A percentile compares a stretch with the other conserved stretches of the same genome.
Conservation (phyloP, 2,797 vertebrate species). For the Lindbergichthys nudifrons region DNA sequence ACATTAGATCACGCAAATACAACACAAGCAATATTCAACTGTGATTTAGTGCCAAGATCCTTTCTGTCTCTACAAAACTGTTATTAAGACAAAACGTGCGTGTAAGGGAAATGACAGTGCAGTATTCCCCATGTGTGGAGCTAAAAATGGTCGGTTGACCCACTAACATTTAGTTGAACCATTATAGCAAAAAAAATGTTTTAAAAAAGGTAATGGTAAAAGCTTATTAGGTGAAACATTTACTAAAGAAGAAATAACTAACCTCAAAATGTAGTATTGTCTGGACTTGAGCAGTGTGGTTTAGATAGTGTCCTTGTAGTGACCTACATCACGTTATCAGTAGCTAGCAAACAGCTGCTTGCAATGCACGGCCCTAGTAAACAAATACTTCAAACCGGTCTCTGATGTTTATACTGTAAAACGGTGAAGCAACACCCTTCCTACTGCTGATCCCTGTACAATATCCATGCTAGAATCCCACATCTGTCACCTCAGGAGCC, state of each 20-base stretch:
- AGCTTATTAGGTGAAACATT: not conserved
- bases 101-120: not conserved
- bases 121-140: not conserved
- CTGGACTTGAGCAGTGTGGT: not conserved
- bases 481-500: not conserved
- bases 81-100: not conserved
- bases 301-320: conserved; percentile 42
- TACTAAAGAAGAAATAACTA: accelerated
- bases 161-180: conserved; percentile 54
- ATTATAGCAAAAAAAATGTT: accelerated
- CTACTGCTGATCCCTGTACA: not conserved
- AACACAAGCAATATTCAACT: not conserved
- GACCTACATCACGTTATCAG: conserved; percentile 73
- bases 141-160: conserved; percentile 58
- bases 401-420: conserved; percentile 8
- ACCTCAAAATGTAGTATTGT: not conserved
- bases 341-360: conserved; percentile 38
- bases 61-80: not conserved
- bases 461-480: not conserved
- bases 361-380: not conserved
- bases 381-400: not conserved
- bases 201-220: too few species aligned
- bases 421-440: not conserved
- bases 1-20: too few species aligned
- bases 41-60: not conserved